A percentile compares a stretch with the other conserved stretches of the same genome.
These are phyloP conservation scores for Nothobranchius kuhntae DNA, from an alignment of 2,113 vertebrate species.

Conservation along the genomic window DNA sequence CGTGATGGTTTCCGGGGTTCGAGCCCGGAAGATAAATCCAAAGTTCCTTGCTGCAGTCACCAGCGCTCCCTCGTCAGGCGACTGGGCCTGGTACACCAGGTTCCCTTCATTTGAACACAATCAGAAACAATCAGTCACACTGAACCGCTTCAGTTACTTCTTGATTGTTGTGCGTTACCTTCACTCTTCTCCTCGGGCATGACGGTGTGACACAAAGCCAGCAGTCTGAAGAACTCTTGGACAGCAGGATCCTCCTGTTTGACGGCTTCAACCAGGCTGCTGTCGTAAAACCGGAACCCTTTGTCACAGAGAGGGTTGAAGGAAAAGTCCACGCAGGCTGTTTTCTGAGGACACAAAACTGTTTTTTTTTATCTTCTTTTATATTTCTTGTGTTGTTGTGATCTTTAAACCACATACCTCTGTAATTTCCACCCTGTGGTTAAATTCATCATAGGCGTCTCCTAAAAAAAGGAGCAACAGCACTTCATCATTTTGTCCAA, in stretches of 20 bases:
- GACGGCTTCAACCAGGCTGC: slow-evolving; percentile 83
- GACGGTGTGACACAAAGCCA: slow-evolving; percentile 90
- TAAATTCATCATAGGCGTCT: slow-evolving; percentile 77
- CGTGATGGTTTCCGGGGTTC: slow-evolving; percentile 87
- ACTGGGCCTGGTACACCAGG: slow-evolving; percentile 91
- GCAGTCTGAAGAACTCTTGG: slow-evolving; percentile 90
- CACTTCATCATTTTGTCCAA: background rate
- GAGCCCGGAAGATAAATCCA: slow-evolving; percentile 87
- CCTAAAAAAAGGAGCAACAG: slow-evolving; percentile 63
- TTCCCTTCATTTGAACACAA: slow-evolving; percentile 72
- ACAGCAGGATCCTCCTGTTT: slow-evolving; percentile 79
- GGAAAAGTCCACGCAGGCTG: slow-evolving; percentile 81
- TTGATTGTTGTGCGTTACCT: slow-evolving; percentile 72
- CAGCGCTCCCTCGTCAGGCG: slow-evolving; percentile 88
- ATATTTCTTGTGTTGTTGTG: background rate
- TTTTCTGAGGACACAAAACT: slow-evolving; percentile 63
- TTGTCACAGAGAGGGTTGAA: slow-evolving; percentile 86
- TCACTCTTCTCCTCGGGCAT: slow-evolving; percentile 89
- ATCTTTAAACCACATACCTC: slow-evolving; percentile 64
- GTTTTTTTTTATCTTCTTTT: background rate
- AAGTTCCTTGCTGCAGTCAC: slow-evolving; percentile 91
- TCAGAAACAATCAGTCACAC: background rate
- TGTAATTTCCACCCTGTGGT: slow-evolving; percentile 77
- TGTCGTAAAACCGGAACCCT: slow-evolving; percentile 85
- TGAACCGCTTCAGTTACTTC: background rate